Percentiles rank a stretch among this genome's conserved stretches.
phyloP scores from a whole-genome alignment of 2,888 invertebrate genomes.

The Megaustenia siamemsis region DNA sequence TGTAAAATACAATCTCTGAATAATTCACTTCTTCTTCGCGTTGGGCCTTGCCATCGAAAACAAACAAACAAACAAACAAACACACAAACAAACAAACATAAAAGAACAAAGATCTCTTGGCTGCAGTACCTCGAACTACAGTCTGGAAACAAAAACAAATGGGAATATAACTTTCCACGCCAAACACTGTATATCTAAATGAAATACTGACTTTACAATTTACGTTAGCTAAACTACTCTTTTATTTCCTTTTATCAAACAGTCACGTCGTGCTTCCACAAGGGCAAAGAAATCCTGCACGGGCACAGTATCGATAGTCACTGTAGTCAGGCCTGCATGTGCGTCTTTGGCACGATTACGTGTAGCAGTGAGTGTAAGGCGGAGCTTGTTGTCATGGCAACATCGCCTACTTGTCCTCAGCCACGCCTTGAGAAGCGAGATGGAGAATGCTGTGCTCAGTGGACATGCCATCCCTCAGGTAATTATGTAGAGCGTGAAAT shows the following conservation, averaged over 20 bases:
- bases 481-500: too few species aligned
- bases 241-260: not conserved
- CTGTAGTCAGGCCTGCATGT: slow-evolving; percentile 52
- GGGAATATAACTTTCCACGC: too few species aligned
- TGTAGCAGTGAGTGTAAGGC: slow-evolving; percentile 53
- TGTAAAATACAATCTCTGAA: too few species aligned
- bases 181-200: too few species aligned
- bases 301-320: slow-evolving; percentile 20
- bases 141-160: too few species aligned
- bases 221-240: not conserved
- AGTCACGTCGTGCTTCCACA: slow-evolving; percentile 51
- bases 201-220: too few species aligned
- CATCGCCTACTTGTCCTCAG: slow-evolving; percentile 56
- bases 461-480: slow-evolving; percentile 59
- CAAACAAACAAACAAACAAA: too few species aligned
- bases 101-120: too few species aligned
- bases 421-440: slow-evolving; percentile 52
- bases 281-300: slow-evolving; percentile 41
- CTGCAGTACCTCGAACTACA: too few species aligned
- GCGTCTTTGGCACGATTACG: slow-evolving; percentile 30
- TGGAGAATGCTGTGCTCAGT: slow-evolving; percentile 56
- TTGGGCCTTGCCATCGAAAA: too few species aligned
- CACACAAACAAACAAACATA: too few species aligned
- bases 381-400: slow-evolving; percentile 50
- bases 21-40: too few species aligned